These are phyloP conservation scores for Anolis sagrei DNA, from an alignment of 2,113 vertebrate genomes.

Conservation along the genomic window DNA sequence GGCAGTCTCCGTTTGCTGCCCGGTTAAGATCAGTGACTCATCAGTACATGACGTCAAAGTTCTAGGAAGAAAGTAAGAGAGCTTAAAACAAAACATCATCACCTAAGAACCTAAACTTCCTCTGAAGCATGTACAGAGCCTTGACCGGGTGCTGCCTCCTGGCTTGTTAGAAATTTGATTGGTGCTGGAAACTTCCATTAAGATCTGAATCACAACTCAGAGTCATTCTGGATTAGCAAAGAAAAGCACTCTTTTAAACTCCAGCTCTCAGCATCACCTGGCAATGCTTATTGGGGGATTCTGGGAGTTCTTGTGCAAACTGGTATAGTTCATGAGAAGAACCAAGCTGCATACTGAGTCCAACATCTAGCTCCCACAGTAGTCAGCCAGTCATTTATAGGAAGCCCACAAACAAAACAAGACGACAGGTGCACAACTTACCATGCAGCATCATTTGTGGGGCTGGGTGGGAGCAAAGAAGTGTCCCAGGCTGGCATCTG, in stretches of 20 bases:
- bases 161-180: background rate
- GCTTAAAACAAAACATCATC: slow-evolving; percentile 63
- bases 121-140: slow-evolving; percentile 32
- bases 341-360: background rate
- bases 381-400: background rate
- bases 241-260: no score
- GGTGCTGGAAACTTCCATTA: background rate
- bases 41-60: slow-evolving; percentile 74
- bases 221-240: no score
- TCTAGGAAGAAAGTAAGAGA: slow-evolving; percentile 64
- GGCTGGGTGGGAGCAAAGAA: no score
- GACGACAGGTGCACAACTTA: background rate
- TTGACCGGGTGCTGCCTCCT: slow-evolving; percentile 55
- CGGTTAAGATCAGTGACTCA: slow-evolving; percentile 77
- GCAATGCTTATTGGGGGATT: no score
- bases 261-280: no score
- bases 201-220: background rate
- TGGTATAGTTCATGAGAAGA: background rate
- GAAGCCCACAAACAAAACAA: background rate
- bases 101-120: slow-evolving; percentile 69
- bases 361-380: background rate
- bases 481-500: no score
- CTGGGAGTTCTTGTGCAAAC: no score
- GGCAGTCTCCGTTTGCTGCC: slow-evolving; percentile 64
- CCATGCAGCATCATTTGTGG: no score